These are phyloP conservation scores for Drosophila mayri DNA, from an alignment of 1,140 invertebrate species.

Conservation along the genomic window DNA sequence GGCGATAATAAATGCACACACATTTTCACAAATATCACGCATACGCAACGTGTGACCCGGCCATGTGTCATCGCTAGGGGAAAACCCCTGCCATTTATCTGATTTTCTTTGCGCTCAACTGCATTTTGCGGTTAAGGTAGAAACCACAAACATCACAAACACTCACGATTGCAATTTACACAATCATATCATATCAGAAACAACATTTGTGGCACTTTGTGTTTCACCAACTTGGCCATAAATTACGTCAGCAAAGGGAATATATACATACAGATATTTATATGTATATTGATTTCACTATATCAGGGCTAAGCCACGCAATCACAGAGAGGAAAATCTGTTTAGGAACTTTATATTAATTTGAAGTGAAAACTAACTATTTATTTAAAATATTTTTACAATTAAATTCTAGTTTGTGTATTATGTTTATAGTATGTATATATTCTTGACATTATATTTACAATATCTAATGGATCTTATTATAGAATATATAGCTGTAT, in stretches of 20 bases:
- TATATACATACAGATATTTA: background rate
- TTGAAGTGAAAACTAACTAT: background rate
- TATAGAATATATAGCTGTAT: too few species aligned
- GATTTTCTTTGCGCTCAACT: slow-evolving; percentile 1
- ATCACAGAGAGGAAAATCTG: slow-evolving; percentile 1
- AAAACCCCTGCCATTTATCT: background rate
- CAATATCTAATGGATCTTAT: too few species aligned
- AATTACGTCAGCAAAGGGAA: slow-evolving; percentile 46
- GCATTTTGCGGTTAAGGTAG: slow-evolving; percentile 20
- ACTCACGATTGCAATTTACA: slow-evolving; percentile 22
- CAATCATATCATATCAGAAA: slow-evolving; percentile 11
- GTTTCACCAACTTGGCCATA: slow-evolving; percentile 38
- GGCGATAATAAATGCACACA: slow-evolving; percentile 57
- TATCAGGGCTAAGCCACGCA: slow-evolving; percentile 5
- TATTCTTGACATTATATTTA: too few species aligned
- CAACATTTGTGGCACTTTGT: slow-evolving; percentile 22
- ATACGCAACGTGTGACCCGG: slow-evolving; percentile 65
- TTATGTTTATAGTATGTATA: too few species aligned
- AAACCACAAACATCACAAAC: slow-evolving; percentile 15
- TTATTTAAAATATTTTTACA: too few species aligned
- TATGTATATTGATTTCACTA: slow-evolving; percentile 15
- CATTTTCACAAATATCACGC: slow-evolving; percentile 51
- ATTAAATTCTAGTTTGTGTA: too few species aligned
- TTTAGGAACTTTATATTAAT: background rate
- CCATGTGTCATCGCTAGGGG: slow-evolving; percentile 35